Percentiles rank a stretch among this genome's conserved stretches.
These are phyloP conservation scores for Habropoda laboriosa DNA, from an alignment of 1,140 invertebrate species.

Conservation along the genomic window DNA sequence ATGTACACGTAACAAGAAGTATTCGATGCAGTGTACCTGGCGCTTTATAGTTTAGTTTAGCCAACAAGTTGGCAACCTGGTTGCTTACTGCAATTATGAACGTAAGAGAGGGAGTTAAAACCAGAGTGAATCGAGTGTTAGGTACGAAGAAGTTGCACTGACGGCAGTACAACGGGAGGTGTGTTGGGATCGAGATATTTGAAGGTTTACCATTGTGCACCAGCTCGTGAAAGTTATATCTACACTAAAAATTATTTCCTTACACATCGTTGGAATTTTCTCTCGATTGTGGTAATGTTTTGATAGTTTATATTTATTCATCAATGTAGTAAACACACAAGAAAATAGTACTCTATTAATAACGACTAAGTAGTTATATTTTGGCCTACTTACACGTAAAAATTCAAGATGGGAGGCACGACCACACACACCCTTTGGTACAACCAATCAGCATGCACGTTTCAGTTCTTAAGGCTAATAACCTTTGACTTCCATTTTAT, in stretches of 20 bases:
- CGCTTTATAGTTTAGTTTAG: conserved; percentile 11
- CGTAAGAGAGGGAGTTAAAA: conserved; percentile 8
- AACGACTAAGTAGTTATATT: conserved; percentile 35
- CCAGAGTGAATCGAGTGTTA: conserved; percentile 5
- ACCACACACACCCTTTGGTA: conserved; percentile 24
- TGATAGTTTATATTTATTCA: background rate
- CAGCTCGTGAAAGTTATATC: background rate
- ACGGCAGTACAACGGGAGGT: conserved; percentile 9
- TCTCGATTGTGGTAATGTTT: background rate
- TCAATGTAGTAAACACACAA: background rate
- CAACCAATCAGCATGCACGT: conserved; percentile 44
- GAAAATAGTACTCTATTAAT: conserved; percentile 48
- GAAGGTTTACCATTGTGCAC: background rate
- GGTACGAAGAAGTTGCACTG: background rate
- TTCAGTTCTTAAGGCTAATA: conserved; percentile 34
- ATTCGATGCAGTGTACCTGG: background rate
- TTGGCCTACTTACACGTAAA: conserved; percentile 33
- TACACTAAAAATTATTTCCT: background rate
- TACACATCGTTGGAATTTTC: background rate
- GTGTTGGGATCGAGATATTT: background rate
- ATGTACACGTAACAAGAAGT: too few relatives aligned
- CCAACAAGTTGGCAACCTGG: conserved; percentile 34
- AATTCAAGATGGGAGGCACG: conserved; percentile 55
- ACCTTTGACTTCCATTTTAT: conserved; percentile 29
- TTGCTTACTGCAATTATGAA: background rate